Percentiles rank a stretch among this genome's conserved stretches.
These are phyloP conservation scores for Carlito syrichta DNA, from an alignment of 2,113 vertebrate genomes.

Conservation along the genomic window DNA sequence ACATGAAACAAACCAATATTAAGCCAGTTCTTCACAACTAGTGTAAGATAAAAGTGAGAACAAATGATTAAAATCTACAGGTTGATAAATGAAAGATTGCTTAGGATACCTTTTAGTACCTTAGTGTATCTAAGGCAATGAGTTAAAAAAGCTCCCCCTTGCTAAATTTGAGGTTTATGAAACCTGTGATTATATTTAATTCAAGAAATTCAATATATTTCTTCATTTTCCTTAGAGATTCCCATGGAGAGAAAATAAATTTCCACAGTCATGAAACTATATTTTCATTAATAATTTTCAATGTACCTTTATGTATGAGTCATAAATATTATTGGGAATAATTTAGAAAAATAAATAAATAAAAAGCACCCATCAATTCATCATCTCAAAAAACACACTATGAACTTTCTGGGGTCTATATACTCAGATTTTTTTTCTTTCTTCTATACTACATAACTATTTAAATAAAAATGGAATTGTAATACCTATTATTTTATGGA, in stretches of 20 bases:
- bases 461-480: no score
- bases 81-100: neutral
- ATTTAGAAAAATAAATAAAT: constrained; percentile 2
- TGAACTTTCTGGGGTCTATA: neutral
- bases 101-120: neutral
- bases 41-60: neutral
- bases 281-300: constrained; percentile 29
- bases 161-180: neutral
- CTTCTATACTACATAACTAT: no score
- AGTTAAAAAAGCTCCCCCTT: neutral
- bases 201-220: neutral
- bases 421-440: neutral
- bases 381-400: neutral
- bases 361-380: neutral
- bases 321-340: neutral
- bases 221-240: neutral
- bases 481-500: neutral
- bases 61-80: neutral
- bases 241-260: neutral
- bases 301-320: neutral
- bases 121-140: neutral
- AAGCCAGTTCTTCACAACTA: neutral
- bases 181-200: neutral
- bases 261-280: neutral
- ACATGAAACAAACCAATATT: neutral